Evolutionary conservation across 2,888 invertebrate species (phyloP), one percentile per base, ranked within the genome.

Genomic region (Nomada lathburiana): DNA sequence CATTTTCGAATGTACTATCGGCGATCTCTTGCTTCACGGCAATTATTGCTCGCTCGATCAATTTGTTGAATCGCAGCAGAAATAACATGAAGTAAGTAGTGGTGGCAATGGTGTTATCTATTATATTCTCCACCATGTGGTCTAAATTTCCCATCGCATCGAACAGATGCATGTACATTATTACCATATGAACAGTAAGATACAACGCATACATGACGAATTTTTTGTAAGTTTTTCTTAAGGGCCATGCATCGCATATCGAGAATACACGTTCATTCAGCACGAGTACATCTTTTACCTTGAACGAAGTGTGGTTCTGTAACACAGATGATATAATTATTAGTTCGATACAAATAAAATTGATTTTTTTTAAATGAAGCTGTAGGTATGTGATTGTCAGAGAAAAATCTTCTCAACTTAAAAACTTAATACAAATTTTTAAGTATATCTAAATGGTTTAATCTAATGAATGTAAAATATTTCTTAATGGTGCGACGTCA

Each of bases 181-280:
- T 10, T 1, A 44, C 16, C 44, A 72, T 55, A 7, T 55, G 53
- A 2, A 72, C n/a, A 9, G 44, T 55, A 10, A 72, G 55, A 26
- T 72, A 72, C 1, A n/a, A n/a, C 29, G n/a, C 16, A 11, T 64
- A 72, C 10, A 55, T 0, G 4, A 44, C 16, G 20, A 72, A 72
- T 5, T 20, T 72, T 4, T 2, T 10, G 26, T 55, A 44, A 1
- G 1, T n/a, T 10, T 50, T 64, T n/a, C 2, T 55, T 5, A 72
- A 55, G 2, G 63, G 72, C 72, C 72, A 72, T 3, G 29, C 53
- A 5, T 64, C 72, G 42, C n/a, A 53, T 26, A 72, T 26, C n/a
- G 9, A n/a, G 1, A 53, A 72, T 4, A 72, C 5, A 0, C 53
- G 53, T 26, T 72, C 72, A 26, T 72, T 72, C 10, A 63, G 1